Base-by-base conservation (phyloP, 2,113 vertebrate genomes). In the Lynx canadensis region DNA sequence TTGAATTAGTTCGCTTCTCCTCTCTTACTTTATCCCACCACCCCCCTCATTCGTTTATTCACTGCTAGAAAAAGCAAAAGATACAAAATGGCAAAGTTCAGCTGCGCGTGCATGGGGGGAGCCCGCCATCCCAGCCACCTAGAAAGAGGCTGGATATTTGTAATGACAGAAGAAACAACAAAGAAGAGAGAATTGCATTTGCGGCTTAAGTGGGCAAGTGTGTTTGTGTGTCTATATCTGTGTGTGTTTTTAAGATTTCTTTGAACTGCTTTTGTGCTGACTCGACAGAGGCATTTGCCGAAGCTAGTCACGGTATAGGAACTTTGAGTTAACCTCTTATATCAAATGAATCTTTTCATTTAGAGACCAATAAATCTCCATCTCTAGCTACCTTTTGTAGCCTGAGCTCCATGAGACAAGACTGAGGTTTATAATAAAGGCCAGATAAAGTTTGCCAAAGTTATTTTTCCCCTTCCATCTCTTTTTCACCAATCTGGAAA, bases 331-430 rank as follows among this genome's bases (percentile, higher is more conserved):
- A 99, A 99, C 99, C 99, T 99, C 98, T 99, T 99, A 98, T 98
- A 99, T 98, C 98, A 98, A 99, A 99, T 98, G 98, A 98, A 99
- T 99, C 98, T 99, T 99, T 99, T 99, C 98, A 99, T 99, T 99
- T 99, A 98, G 98, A 98, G 98, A 98, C 98, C 98, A 98, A 99
- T 99, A 98, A 98, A 99, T 99, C 98, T 99, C 98, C 98, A 98
- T 99, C 97, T 98, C 98, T 96, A 97, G 97, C 98, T 98, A 98
- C 98, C 98, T 98, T 98, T 98, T 98, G 98, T 98, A 97, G 96
- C 97, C 98, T 98, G 98, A 97, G 92, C 95, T 98, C 98, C 95
- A 57, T 94, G 98, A 98, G 87, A 98, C 98, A 98, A 98, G 97
- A 97, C 94, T 94, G 95, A 95, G 92, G 94, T 96, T 98, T 94